Percentiles rank a stretch among this genome's conserved stretches.
phyloP scores from a whole-genome alignment of 2,113 vertebrate species.

The Podarcis raffonei region DNA sequence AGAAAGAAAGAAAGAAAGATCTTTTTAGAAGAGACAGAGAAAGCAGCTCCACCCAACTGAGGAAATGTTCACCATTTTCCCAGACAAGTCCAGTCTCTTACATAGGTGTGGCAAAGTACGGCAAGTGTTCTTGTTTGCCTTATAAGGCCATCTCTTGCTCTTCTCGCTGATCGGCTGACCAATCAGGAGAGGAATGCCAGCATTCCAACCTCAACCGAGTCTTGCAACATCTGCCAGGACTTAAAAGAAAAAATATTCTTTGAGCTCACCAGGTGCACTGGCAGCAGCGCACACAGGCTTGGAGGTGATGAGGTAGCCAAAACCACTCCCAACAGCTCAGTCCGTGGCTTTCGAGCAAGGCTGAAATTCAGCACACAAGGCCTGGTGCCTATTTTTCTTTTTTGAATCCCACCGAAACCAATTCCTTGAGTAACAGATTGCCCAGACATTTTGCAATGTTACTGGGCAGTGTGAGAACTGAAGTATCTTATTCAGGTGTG shows the following conservation, averaged over 20 bases:
- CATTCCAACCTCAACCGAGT: constrained; percentile 13
- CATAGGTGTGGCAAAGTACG: constrained; percentile 9
- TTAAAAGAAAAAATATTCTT: neutral
- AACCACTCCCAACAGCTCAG: neutral
- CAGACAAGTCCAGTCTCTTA: neutral
- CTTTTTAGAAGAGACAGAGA: neutral
- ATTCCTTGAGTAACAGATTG: neutral
- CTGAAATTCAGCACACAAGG: neutral
- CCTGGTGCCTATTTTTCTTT: neutral
- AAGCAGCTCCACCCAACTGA: neutral
- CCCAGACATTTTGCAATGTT: neutral
- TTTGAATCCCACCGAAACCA: neutral
- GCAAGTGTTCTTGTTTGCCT: constrained; percentile 30
- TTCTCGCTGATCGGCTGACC: neutral
- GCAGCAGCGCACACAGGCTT: neutral
- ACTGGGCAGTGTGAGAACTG: too few species aligned
- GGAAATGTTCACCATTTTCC: constrained; percentile 20
- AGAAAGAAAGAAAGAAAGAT: constrained; percentile 9
- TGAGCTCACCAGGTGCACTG: neutral
- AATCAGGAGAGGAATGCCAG: constrained; percentile 39
- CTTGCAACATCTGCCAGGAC: constrained; percentile 15
- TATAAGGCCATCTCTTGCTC: constrained; percentile 47
- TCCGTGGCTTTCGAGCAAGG: neutral
- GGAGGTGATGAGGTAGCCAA: neutral
- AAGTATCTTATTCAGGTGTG: too few species aligned